These are phyloP conservation scores for Drosophila sproati DNA, from an alignment of 1,140 invertebrate genomes.

Conservation along the genomic window DNA sequence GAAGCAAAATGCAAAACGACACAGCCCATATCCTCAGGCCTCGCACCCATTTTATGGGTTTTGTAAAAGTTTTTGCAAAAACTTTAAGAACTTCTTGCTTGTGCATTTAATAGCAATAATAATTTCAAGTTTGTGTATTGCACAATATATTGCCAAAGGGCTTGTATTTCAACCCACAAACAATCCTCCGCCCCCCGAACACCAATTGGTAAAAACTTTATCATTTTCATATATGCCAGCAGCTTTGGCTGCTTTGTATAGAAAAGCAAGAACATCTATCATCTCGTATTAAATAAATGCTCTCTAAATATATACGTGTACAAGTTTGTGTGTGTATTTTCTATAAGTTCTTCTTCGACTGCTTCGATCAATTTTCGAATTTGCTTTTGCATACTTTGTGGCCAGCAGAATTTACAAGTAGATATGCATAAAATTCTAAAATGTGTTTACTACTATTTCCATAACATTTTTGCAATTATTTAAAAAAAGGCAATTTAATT, in stretches of 20 bases:
- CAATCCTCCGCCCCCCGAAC: not conserved
- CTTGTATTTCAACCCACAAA: slow-evolving; percentile 21
- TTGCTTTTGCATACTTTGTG: slow-evolving; percentile 57
- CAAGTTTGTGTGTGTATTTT: not conserved
- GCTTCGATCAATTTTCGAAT: slow-evolving; percentile 36
- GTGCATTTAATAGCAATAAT: slow-evolving; percentile 81
- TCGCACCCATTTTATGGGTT: slow-evolving; percentile 12
- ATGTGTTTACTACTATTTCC: slow-evolving; percentile 54
- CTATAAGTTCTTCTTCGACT: not conserved
- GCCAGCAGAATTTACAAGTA: slow-evolving; percentile 41
- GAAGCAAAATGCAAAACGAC: slow-evolving; percentile 58
- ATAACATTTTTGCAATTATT: slow-evolving; percentile 69
- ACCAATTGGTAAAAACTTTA: slow-evolving; percentile 60
- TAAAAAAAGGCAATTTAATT: slow-evolving; percentile 67
- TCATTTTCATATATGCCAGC: slow-evolving; percentile 60
- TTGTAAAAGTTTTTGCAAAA: slow-evolving; percentile 65
- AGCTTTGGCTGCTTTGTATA: slow-evolving; percentile 52
- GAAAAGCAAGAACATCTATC: slow-evolving; percentile 55
- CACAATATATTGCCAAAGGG: slow-evolving; percentile 63
- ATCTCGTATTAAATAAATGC: slow-evolving; percentile 52
- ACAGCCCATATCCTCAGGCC: slow-evolving; percentile 12
- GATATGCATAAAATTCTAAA: slow-evolving; percentile 36
- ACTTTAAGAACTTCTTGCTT: slow-evolving; percentile 70
- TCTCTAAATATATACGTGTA: not conserved
- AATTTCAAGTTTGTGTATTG: slow-evolving; percentile 75